phyloP scores from a whole-genome alignment of 2,797 vertebrate species.

The Clarias fuscus region DNA sequence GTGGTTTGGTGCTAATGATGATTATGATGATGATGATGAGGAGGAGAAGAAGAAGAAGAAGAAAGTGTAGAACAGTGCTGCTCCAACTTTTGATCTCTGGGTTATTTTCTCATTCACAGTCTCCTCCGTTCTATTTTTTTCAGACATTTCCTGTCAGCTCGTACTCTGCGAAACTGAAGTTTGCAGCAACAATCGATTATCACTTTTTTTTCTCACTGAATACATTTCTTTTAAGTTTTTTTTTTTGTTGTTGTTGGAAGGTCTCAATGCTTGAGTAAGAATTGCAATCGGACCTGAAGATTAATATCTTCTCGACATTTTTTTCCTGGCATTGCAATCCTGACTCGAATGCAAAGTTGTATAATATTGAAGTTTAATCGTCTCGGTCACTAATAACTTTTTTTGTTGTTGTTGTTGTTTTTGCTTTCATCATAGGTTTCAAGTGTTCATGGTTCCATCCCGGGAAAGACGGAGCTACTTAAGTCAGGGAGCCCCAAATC shows the following conservation, averaged over 20 bases:
- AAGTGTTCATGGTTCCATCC: constrained; percentile 83
- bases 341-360: constrained; percentile 40
- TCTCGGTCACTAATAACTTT: constrained; percentile 52
- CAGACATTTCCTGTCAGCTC: constrained; percentile 54
- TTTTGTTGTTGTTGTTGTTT: constrained; percentile 46
- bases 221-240: constrained; percentile 60
- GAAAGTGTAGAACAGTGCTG: constrained; percentile 45
- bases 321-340: constrained; percentile 24
- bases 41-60: constrained; percentile 13
- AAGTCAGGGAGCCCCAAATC: constrained; percentile 93
- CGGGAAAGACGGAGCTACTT: constrained; percentile 86
- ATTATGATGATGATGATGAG: neutral
- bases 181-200: constrained; percentile 58
- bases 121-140: constrained; percentile 55
- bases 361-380: constrained; percentile 28
- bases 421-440: constrained; percentile 78
- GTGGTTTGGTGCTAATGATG: neutral
- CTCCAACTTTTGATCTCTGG: constrained; percentile 56
- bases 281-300: constrained; percentile 53
- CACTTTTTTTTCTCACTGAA: constrained; percentile 39
- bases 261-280: constrained; percentile 43
- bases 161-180: constrained; percentile 61
- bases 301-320: constrained; percentile 54
- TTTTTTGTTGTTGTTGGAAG: constrained; percentile 34
- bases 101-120: constrained; percentile 51